phyloP scores from a whole-genome alignment of 2,888 invertebrate genomes.

The Eubasilissa splendida region DNA sequence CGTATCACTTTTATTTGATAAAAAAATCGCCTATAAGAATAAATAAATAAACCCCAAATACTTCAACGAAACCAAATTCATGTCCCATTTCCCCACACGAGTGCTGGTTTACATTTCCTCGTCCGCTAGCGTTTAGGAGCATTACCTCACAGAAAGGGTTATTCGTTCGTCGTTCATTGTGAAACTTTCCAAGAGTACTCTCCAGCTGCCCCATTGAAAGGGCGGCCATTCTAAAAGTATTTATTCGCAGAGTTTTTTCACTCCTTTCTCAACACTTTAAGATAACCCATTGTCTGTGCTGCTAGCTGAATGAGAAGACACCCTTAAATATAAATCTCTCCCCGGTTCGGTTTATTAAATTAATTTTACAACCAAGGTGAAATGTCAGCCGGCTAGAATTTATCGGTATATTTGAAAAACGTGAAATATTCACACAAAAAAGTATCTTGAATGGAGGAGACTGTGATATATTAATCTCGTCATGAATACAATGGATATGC shows the following conservation, averaged over 20 bases:
- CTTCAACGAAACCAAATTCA: too few species aligned
- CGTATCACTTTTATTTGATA: too few species aligned
- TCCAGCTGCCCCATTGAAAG: not conserved
- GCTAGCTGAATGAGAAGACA: not conserved
- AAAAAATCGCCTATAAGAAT: too few species aligned
- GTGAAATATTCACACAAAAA: too few species aligned
- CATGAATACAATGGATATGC: too few species aligned
- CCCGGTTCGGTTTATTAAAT: not conserved
- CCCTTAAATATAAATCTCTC: constrained; percentile 12
- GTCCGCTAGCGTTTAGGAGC: not conserved
- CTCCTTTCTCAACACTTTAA: constrained; percentile 20
- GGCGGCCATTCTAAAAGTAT: constrained; percentile 11
- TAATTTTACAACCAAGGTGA: not conserved
- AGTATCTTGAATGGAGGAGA: too few species aligned
- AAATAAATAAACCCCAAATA: too few species aligned
- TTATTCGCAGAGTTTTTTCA: constrained; percentile 23
- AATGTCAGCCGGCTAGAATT: too few species aligned
- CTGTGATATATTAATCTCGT: too few species aligned
- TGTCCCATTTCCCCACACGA: not conserved
- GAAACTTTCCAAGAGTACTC: constrained; percentile 7
- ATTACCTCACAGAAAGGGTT: constrained; percentile 18
- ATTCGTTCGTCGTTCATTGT: constrained; percentile 8
- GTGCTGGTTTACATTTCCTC: constrained; percentile 3
- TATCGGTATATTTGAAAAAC: too few species aligned
- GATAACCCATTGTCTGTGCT: constrained; percentile 16